A percentile compares a stretch with the other conserved stretches of the same genome.
Conservation (phyloP, 64 coral and sea anemone genomes). For the Pachyseris speciosa region DNA sequence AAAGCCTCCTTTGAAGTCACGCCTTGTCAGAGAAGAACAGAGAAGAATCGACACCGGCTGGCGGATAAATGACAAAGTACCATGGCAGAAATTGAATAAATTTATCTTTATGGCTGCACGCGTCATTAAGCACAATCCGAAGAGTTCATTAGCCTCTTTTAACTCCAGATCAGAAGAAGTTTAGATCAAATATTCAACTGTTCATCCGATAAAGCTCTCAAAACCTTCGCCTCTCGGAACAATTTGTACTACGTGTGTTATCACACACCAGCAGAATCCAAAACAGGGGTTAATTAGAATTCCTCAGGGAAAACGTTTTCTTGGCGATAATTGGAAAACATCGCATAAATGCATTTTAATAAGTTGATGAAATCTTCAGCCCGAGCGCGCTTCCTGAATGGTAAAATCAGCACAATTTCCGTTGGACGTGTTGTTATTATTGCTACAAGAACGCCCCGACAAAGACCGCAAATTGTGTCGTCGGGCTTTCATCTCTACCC, state of each 20-base stretch:
- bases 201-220: neutral
- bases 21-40: slow-evolving; percentile 27
- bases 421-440: slow-evolving; percentile 18
- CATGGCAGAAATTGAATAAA: slow-evolving; percentile 10
- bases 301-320: slow-evolving; percentile 47
- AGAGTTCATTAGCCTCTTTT: slow-evolving; percentile 28
- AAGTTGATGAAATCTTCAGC: slow-evolving; percentile 83
- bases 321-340: slow-evolving; percentile 85
- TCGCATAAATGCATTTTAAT: slow-evolving; percentile 93
- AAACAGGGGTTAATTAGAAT: slow-evolving; percentile 37
- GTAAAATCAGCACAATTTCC: slow-evolving; percentile 42
- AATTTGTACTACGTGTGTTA: neutral
- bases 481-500: slow-evolving; percentile 56
- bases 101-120: neutral
- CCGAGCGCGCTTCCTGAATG: slow-evolving; percentile 53
- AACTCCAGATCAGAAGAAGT: neutral
- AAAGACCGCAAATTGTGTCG: slow-evolving; percentile 47
- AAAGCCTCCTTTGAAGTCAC: slow-evolving; percentile 46
- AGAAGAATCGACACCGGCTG: neutral
- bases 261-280: slow-evolving; percentile 1
- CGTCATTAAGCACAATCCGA: neutral
- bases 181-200: neutral
- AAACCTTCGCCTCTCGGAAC: neutral
- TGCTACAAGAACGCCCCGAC: slow-evolving; percentile 43
- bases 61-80: neutral